Conservation (phyloP, 2,888 invertebrate species). For the Brachycybe producta region DNA sequence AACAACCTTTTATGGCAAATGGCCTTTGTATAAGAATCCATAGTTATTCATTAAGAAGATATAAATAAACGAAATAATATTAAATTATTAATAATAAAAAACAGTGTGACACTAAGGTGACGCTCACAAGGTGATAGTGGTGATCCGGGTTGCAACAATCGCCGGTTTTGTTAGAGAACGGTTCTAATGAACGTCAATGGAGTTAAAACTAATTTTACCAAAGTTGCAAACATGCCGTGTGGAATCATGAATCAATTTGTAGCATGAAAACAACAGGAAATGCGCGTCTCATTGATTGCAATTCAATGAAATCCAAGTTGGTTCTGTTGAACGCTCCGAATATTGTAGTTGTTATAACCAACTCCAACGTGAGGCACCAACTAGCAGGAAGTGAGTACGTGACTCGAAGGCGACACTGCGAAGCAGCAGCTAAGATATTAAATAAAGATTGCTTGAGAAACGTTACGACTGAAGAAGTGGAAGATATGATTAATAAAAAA, state of each 20-base stretch:
- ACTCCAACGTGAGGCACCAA: slow-evolving; percentile 84
- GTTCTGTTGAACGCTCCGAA: slow-evolving; percentile 57
- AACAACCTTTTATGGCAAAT: too few species aligned
- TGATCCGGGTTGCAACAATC: too few species aligned
- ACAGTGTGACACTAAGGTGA: too few species aligned
- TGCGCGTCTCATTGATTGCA: slow-evolving; percentile 77
- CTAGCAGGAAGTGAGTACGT: slow-evolving; percentile 79
- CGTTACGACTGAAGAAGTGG: slow-evolving; percentile 51
- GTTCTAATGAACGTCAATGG: too few species aligned
- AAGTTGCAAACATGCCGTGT: slow-evolving; percentile 81
- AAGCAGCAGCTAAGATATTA: slow-evolving; percentile 38
- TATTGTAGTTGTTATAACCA: slow-evolving; percentile 64
- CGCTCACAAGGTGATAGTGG: too few species aligned
- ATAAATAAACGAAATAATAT: too few species aligned
- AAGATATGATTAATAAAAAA: slow-evolving; percentile 43
- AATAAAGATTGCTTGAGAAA: slow-evolving; percentile 60
- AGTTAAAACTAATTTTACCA: too few species aligned
- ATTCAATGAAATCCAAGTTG: slow-evolving; percentile 54
- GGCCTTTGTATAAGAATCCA: too few species aligned
- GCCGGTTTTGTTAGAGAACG: too few species aligned
- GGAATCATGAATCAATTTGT: slow-evolving; percentile 96
- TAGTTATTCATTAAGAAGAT: too few species aligned
- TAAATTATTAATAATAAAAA: too few species aligned
- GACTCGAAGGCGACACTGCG: slow-evolving; percentile 54
- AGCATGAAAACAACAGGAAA: slow-evolving; percentile 62